Base-by-base conservation (phyloP, 2,797 vertebrate genomes). In the Euthynnus affinis region DNA sequence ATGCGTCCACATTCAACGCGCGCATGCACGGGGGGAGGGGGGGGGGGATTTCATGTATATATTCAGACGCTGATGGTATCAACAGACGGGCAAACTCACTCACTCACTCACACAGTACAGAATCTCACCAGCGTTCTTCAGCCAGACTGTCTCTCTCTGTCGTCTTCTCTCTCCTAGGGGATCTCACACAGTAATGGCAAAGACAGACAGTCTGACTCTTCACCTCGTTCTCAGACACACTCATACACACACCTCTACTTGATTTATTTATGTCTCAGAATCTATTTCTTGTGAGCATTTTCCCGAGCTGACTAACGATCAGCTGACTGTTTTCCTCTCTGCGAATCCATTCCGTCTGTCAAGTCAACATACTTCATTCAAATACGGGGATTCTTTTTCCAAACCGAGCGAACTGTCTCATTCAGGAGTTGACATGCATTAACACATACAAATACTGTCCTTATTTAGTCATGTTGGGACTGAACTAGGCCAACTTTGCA, bases 221-320 rank as follows among this genome's bases (percentile, higher is more conserved):
- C 2, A 65, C 73, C 53, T 74, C 53, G 76, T 72, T 79, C 37
- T 67, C 66, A 66, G 70, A 82, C 68, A 77, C 76, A 85, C 81
- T 79, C 83, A 80, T 44, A 49, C 73, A 69, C 85, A 60, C 85
- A 83, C 68, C 62, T 74, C 72, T 61, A 25, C 61, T 62, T 12
- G 81, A 71, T 89, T 61, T 93, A 91, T 89, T 88, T 89, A 68
- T 65, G 79, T 88, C 82, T 68, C 57, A 32, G 48, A 82, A 78
- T 89, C 8, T 34, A 44, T 80, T 90, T 87, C 88, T 86, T 89
- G 80, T 87, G 88, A 90, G 60, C 64, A 37, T 88, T 92, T 88
- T 88, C 78, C 86, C 67, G 69, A 81, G 68, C 80, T 90, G 90
- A 92, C 93, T 92, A 93, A 94, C 55, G 51, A 80, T 87, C 94